Conservation (phyloP, 1,140 invertebrate species). For the Conus ventricosus region DNA sequence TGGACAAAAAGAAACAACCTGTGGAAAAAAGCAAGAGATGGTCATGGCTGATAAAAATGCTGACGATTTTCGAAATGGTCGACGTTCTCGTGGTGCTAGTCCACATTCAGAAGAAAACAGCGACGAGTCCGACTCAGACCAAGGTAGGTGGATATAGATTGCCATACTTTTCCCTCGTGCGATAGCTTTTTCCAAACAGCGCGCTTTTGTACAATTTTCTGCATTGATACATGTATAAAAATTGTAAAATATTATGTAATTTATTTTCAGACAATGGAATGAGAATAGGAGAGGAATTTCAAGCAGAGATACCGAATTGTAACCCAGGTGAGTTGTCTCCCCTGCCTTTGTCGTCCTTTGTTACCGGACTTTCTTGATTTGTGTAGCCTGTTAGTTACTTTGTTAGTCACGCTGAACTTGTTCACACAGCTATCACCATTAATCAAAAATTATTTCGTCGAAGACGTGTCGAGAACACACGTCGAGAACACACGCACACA, state of each 20-base stretch:
- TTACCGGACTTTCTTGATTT: slow-evolving; percentile 5
- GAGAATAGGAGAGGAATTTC: slow-evolving; percentile 93
- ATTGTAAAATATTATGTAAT: background rate
- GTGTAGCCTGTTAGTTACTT: background rate
- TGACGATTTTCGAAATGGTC: slow-evolving; percentile 87
- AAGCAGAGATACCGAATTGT: slow-evolving; percentile 90
- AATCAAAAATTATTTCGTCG: too few species aligned
- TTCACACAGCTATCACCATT: too few species aligned
- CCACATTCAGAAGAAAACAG: slow-evolving; percentile 83
- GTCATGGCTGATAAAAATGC: slow-evolving; percentile 89
- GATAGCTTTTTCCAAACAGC: background rate
- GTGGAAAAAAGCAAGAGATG: slow-evolving; percentile 76
- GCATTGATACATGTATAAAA: background rate
- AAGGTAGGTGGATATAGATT: slow-evolving; percentile 59
- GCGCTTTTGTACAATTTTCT: background rate
- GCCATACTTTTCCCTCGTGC: slow-evolving; percentile 24
- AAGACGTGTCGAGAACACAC: too few species aligned
- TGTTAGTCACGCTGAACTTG: background rate
- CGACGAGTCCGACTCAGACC: slow-evolving; percentile 67
- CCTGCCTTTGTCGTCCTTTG: background rate
- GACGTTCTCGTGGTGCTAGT: slow-evolving; percentile 90
- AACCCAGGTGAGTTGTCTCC: slow-evolving; percentile 76
- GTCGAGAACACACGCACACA: too few species aligned
- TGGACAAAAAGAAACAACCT: slow-evolving; percentile 20
- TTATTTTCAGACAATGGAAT: slow-evolving; percentile 87